phyloP scores from a whole-genome alignment of 2,797 vertebrate genomes.

The Dermochelys coriacea region DNA sequence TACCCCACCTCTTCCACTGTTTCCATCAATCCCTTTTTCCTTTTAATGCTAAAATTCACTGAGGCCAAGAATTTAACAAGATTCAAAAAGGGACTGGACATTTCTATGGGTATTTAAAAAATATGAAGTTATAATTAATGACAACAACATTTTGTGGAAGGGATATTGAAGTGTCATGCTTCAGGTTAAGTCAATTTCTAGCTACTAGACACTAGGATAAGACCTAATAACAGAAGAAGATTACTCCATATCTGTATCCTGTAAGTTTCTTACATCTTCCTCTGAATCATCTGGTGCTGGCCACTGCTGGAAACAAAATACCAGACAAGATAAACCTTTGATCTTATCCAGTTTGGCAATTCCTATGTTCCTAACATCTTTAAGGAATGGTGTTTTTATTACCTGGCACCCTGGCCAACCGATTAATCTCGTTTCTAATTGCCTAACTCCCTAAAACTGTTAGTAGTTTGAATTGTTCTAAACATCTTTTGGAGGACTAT shows the following conservation, averaged over 20 bases:
- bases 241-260: neutral
- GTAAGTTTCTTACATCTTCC: neutral
- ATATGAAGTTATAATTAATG: neutral
- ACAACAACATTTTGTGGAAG: neutral
- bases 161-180: neutral
- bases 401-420: conserved; percentile 60
- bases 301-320: neutral
- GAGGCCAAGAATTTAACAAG: neutral
- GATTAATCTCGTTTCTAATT: conserved; percentile 70
- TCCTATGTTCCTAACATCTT: neutral
- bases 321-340: neutral
- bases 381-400: conserved; percentile 52
- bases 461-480: conserved; percentile 72
- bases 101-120: neutral
- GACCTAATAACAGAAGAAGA: neutral
- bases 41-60: neutral
- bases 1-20: neutral
- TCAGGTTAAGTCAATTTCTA: neutral
- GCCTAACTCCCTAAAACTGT: conserved; percentile 69
- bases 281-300: neutral
- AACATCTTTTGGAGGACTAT: conserved; percentile 76
- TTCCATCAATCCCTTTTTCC: neutral
- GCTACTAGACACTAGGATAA: neutral
- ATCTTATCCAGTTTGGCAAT: neutral
- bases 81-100: neutral